phyloP scores from a whole-genome alignment of 2,113 vertebrate species.

The Microcebus ravelobensis region DNA sequence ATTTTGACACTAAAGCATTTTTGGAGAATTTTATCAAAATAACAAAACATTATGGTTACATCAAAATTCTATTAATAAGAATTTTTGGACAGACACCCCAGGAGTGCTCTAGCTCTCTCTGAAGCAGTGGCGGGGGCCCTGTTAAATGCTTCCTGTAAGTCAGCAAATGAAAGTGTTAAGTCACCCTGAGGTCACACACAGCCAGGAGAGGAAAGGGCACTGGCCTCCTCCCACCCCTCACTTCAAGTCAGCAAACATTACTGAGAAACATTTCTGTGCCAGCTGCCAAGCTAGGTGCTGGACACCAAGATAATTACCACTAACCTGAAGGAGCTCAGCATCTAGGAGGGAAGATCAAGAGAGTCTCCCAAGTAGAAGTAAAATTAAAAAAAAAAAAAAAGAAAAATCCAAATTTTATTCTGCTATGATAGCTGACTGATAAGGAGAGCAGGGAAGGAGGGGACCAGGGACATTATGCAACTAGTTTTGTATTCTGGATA shows the following conservation, averaged over 20 bases:
- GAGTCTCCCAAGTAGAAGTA: background rate
- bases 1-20: background rate
- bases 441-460: background rate
- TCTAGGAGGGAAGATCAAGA: background rate
- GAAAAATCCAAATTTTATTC: background rate
- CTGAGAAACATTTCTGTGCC: background rate
- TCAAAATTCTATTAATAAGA: background rate
- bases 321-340: slow-evolving; percentile 17
- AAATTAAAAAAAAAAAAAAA: background rate
- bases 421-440: background rate
- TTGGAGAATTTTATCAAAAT: background rate
- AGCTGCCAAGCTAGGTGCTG: background rate
- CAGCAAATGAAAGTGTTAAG: background rate
- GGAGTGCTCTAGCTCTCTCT: background rate
- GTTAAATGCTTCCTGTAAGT: background rate
- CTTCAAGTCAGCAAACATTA: background rate
- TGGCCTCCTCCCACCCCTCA: background rate
- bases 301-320: background rate
- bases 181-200: background rate
- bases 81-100: background rate
- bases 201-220: background rate
- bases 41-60: background rate
- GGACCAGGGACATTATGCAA: background rate
- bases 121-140: background rate
- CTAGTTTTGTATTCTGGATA: background rate